phyloP scores from a whole-genome alignment of 2,113 vertebrate species.

The Pholis gunnellus region DNA sequence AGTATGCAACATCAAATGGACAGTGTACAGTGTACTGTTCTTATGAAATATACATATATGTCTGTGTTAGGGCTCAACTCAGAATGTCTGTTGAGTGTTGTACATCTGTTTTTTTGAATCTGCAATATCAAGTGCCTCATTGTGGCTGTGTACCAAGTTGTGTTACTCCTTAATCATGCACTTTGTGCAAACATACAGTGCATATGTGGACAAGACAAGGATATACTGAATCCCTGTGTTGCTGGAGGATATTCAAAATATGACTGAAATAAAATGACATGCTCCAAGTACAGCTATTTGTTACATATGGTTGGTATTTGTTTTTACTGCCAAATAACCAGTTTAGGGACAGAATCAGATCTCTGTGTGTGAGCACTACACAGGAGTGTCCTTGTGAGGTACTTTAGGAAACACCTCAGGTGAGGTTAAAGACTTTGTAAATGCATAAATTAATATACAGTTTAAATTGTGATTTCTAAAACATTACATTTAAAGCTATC shows the following conservation, averaged over 20 bases:
- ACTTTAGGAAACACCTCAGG: neutral
- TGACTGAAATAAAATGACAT: slow-evolving; percentile 83
- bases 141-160: slow-evolving; percentile 57
- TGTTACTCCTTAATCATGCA: slow-evolving; percentile 58
- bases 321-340: slow-evolving; percentile 14
- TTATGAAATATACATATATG: slow-evolving; percentile 62
- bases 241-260: slow-evolving; percentile 74
- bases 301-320: slow-evolving; percentile 24
- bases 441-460: neutral
- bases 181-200: slow-evolving; percentile 58
- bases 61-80: slow-evolving; percentile 41
- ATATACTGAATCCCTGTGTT: slow-evolving; percentile 65
- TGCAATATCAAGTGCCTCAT: slow-evolving; percentile 72
- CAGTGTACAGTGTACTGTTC: slow-evolving; percentile 41
- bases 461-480: neutral
- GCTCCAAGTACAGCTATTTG: slow-evolving; percentile 65
- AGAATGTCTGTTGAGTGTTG: slow-evolving; percentile 62
- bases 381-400: neutral
- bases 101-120: slow-evolving; percentile 60
- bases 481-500: neutral
- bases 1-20: slow-evolving; percentile 62
- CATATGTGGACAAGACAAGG: slow-evolving; percentile 46
- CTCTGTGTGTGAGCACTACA: neutral
- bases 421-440: neutral
- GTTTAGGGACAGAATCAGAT: neutral